Conservation (phyloP, 2,888 invertebrate genomes). For the Chymomyza fuscimana region DNA sequence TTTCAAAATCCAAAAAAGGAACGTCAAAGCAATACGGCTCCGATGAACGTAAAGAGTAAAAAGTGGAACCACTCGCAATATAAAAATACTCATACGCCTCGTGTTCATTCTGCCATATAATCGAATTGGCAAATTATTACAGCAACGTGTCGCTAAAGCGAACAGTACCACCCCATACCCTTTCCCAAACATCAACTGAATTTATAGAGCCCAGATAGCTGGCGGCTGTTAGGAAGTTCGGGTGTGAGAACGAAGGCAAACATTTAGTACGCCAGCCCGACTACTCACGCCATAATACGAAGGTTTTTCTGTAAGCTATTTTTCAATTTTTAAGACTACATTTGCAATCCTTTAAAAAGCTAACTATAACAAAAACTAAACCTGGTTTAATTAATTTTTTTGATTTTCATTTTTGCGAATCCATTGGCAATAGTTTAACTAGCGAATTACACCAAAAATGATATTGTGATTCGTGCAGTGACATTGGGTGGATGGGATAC, state of each 20-base stretch:
- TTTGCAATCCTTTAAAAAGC: too few relatives aligned
- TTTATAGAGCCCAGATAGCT: not conserved
- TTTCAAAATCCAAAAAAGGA: not conserved
- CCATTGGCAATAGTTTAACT: too few relatives aligned
- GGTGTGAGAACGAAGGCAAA: not conserved
- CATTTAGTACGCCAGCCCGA: not conserved
- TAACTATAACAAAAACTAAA: too few relatives aligned
- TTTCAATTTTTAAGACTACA: too few relatives aligned
- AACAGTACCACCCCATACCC: slow-evolving; percentile 7
- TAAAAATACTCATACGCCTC: slow-evolving; percentile 14
- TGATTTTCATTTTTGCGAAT: too few relatives aligned
- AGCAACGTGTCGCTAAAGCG: slow-evolving; percentile 29
- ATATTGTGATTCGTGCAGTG: too few relatives aligned
- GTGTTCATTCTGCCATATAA: slow-evolving; percentile 45
- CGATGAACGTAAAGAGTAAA: not conserved
- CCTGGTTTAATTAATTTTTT: too few relatives aligned
- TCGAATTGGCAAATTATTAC: slow-evolving; percentile 50
- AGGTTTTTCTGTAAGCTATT: too few relatives aligned
- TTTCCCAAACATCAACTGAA: not conserved
- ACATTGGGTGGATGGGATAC: too few relatives aligned
- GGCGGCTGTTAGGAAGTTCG: not conserved
- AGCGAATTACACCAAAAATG: too few relatives aligned
- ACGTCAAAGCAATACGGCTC: slow-evolving; percentile 2
- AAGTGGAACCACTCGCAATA: slow-evolving; percentile 5
- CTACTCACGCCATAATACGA: too few relatives aligned